Evolutionary conservation across 2,797 vertebrate genomes (phyloP).

Genomic region (Antennarius maculatus): DNA sequence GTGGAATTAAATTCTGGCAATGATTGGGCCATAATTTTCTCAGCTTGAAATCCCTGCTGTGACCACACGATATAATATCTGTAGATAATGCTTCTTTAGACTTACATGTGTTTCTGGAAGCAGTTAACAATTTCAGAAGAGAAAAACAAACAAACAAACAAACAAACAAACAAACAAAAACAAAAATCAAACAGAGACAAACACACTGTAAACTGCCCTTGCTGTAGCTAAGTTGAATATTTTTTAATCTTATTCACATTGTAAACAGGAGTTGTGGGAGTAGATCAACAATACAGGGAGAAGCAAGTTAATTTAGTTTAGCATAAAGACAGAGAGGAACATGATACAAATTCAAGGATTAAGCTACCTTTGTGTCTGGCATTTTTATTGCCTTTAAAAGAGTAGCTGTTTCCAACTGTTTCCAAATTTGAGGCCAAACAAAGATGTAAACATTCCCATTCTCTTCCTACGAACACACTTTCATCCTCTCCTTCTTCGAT

Average conservation of each 20-base stretch:
- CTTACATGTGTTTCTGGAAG: not conserved
- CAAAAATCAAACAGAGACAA: too few relatives aligned
- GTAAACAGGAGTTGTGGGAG: not conserved
- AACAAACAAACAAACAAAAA: too few relatives aligned
- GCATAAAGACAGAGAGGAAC: not conserved
- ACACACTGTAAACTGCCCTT: too few relatives aligned
- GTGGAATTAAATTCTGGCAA: conserved; percentile 63
- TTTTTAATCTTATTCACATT: not conserved
- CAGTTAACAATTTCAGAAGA: too few relatives aligned
- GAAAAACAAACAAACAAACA: too few relatives aligned
- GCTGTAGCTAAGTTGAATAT: too few relatives aligned
- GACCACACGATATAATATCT: conserved; percentile 43
- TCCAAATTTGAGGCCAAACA: not conserved
- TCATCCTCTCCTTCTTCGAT: too few relatives aligned
- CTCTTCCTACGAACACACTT: too few relatives aligned
- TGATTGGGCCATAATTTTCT: conserved; percentile 50
- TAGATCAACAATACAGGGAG: not conserved
- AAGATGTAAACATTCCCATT: not conserved
- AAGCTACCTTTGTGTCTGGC: not conserved
- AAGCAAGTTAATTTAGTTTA: not conserved
- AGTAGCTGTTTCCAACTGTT: not conserved
- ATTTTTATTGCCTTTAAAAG: not conserved
- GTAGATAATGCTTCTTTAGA: conserved; percentile 25
- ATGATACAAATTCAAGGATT: too few relatives aligned
- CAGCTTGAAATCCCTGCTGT: conserved; percentile 56